Evolutionary conservation across 2,113 vertebrate genomes (phyloP).

Genomic region (Picathartes gymnocephalus): DNA sequence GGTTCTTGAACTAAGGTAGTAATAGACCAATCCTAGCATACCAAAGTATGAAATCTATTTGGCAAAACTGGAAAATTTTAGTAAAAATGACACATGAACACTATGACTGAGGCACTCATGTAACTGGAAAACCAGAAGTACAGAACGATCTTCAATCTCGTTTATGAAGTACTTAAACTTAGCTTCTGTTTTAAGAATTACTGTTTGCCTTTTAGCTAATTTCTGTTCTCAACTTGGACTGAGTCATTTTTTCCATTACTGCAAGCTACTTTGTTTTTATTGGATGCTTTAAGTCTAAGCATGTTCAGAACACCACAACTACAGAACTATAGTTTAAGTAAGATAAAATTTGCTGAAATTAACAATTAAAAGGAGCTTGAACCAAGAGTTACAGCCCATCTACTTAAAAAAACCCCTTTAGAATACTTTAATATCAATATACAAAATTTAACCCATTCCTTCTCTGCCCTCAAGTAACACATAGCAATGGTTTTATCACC

Average conservation of each 20-base stretch:
- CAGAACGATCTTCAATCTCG: neutral
- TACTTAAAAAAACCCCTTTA: neutral
- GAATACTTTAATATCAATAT: neutral
- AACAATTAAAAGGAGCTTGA: neutral
- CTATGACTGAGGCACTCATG: fast-evolving
- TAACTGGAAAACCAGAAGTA: neutral
- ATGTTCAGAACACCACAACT: neutral
- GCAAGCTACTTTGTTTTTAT: constrained; percentile 39
- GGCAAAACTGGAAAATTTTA: neutral
- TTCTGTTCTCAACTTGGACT: constrained; percentile 11
- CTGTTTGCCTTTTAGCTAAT: constrained; percentile 34
- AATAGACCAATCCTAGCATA: neutral
- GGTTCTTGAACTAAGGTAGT: neutral
- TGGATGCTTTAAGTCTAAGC: constrained; percentile 7
- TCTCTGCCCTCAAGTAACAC: neutral
- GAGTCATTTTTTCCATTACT: constrained; percentile 63
- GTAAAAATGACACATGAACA: neutral
- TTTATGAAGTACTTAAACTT: neutral
- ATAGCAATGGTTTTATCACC: neutral
- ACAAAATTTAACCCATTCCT: neutral
- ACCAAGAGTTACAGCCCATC: neutral
- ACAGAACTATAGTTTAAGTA: neutral
- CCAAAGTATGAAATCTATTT: neutral
- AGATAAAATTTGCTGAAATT: neutral
- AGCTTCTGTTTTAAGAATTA: constrained; percentile 26